Base-by-base conservation (phyloP, 2,888 invertebrate species). In the Protonemura montana region DNA sequence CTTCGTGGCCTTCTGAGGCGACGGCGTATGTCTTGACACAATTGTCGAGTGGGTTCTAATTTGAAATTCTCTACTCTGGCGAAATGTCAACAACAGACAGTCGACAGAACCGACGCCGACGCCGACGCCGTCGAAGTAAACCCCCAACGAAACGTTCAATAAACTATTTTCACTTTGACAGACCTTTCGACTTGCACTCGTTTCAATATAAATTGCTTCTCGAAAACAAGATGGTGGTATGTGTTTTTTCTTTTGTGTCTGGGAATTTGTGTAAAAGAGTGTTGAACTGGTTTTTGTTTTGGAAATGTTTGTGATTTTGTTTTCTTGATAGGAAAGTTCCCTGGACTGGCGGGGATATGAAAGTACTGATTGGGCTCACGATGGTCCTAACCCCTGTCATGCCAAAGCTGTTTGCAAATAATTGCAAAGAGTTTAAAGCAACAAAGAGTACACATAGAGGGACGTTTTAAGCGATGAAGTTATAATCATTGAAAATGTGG, bases 91-190 rank as follows among this genome's bases (percentile, higher is more conserved):
- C 59, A 59, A 59, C 59, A 21, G 59, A 59, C 59, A 59, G 21
- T 59, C 59, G 59, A 59, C 59, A 7, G 59, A 59, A 59, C 59
- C 59, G 59, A 59, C 16, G 13, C 16, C 6, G 59, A 10, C 13
- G 21, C 59, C 59, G 59, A 59, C 59, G 21, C 59, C 7, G 59
- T 21, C 59, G 35, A 35, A 3, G 35, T 10, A 35, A 35, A 35
- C 35, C 35, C 35, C n/a, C n/a, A n/a, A n/a, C n/a, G 21, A 59
- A 21, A 21, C 59, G 59, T 59, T 59, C 59, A 59, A 59, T 59
- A 59, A 59, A 59, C 59, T 59, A 59, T 59, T 59, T 59, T 13
- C 59, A 59, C 59, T 59, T 59, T 59, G 59, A 59, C 59, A 59
- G 59, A 2, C 59, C 16, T 59, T 35, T 59, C 59, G 3, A 10